Base-by-base conservation (phyloP, 2,888 invertebrate genomes). In the Drosophila neonasuta region DNA sequence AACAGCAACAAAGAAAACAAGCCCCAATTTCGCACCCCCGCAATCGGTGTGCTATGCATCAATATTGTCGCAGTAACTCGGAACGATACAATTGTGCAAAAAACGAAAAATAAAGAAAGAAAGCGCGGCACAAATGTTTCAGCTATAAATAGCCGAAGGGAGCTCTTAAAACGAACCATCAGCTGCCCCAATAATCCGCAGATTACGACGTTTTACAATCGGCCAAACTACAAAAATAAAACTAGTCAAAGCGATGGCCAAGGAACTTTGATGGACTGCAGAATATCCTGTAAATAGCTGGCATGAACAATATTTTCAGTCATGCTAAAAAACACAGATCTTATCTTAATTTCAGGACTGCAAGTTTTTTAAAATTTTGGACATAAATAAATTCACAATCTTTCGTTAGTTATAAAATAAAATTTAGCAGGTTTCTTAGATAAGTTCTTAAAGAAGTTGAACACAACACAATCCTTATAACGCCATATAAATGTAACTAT, bases 161-260 rank as follows among this genome's bases (percentile, higher is more conserved):
- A 59, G 83, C 54, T 48, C 55, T 41, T 51, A 49, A 42, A 71
- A 66, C 54, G 66, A 56, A 64, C 49, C 60, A 60, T 64, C 62
- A 59, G 52, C 59, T 58, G 51, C 36, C 59, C 61, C 78, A 67
- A 79, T 71, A 85, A 81, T 62, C 79, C 77, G 54, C 41, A 61
- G 86, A 85, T 85, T 85, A 80, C 67, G 59, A 54, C 29, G 57
- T 52, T 61, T 54, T 65, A 66, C 61, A 72, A 68, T 68, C 58
- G 60, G 17, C 49, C 49, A 46, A 61, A 65, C 50, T 42, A 13
- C 36, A 45, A 64, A 48, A 45, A 32, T 15, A 32, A 65, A 13
- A 56, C 13, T 9, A 24, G 3, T 20, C 24, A 15, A 32, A 11
- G 45, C n/a, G 10, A n/a, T 9, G 4, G 7, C 34, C 24, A 10